Percentiles rank a stretch among this genome's conserved stretches.
Conservation (phyloP, 1,140 invertebrate genomes). For the Neodiprion lecontei region DNA sequence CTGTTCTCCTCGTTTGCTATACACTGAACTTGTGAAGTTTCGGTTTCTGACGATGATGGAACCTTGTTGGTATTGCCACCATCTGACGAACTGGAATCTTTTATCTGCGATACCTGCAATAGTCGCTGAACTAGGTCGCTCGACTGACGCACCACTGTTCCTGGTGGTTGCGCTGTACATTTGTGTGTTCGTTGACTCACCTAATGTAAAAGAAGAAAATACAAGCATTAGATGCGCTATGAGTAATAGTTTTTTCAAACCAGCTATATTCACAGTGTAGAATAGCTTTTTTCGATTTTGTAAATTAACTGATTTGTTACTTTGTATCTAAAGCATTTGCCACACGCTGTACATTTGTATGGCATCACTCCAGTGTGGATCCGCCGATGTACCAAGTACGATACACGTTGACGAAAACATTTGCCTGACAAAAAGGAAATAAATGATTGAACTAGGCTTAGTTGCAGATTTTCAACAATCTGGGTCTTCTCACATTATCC, state of each 20-base stretch:
- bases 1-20: conserved; percentile 47
- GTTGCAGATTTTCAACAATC: conserved; percentile 12
- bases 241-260: conserved; percentile 11
- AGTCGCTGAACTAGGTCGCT: conserved; percentile 62
- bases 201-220: conserved; percentile 51
- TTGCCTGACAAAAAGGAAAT: conserved; percentile 69
- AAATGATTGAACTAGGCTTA: not conserved
- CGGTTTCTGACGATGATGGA: conserved; percentile 16
- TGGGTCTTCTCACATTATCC: conserved; percentile 9
- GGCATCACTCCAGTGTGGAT: conserved; percentile 86
- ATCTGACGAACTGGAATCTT: conserved; percentile 14
- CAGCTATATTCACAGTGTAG: conserved; percentile 19
- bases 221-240: not conserved
- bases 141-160: conserved; percentile 60
- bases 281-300: conserved; percentile 17
- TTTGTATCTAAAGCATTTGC: conserved; percentile 86
- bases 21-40: conserved; percentile 4
- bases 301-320: conserved; percentile 50
- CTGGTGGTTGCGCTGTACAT: conserved; percentile 69
- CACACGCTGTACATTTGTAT: conserved; percentile 81
- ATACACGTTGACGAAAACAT: conserved; percentile 85
- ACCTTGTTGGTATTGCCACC: conserved; percentile 18
- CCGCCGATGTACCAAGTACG: conserved; percentile 82
- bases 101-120: conserved; percentile 36
- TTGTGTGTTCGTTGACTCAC: conserved; percentile 83